A percentile compares a stretch with the other conserved stretches of the same genome.
Conservation (phyloP, 2,113 vertebrate genomes). For the Mystacornis crossleyi region DNA sequence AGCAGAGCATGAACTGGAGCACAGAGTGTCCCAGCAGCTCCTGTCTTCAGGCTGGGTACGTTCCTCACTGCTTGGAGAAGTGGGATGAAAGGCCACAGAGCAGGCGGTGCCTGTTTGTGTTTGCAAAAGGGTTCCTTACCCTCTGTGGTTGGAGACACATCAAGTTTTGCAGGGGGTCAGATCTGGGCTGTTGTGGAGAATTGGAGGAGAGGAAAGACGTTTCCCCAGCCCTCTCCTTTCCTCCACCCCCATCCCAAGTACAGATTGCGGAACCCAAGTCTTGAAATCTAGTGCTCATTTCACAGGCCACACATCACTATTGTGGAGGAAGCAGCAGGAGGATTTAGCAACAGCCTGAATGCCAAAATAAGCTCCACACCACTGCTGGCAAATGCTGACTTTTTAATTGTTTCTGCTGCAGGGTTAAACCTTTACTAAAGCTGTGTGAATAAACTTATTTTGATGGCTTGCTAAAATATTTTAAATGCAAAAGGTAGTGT, state of each 20-base stretch:
- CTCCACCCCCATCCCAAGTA: neutral
- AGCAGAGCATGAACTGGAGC: neutral
- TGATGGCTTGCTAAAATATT: conserved; percentile 26
- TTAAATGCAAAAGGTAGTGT: neutral
- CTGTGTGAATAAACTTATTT: conserved; percentile 19
- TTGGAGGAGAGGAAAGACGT: neutral
- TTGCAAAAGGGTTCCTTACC: neutral
- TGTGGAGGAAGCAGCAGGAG: conserved; percentile 49
- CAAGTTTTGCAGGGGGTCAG: neutral
- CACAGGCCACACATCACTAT: conserved; percentile 41
- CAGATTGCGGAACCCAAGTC: neutral
- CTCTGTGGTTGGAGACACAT: neutral
- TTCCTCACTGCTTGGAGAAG: neutral
- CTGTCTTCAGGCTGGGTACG: neutral
- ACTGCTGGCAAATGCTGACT: conserved; percentile 9
- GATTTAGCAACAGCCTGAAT: conserved; percentile 21
- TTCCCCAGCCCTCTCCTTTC: neutral
- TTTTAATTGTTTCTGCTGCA: conserved; percentile 44
- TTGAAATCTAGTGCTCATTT: conserved; percentile 17
- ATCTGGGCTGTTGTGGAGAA: neutral
- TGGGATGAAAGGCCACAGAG: neutral
- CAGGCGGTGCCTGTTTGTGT: neutral
- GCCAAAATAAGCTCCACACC: conserved; percentile 20
- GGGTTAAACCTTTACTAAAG: conserved; percentile 35
- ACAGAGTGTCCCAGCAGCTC: neutral